phyloP scores from a whole-genome alignment of 2,888 invertebrate genomes.

The Ferrisia virgata region DNA sequence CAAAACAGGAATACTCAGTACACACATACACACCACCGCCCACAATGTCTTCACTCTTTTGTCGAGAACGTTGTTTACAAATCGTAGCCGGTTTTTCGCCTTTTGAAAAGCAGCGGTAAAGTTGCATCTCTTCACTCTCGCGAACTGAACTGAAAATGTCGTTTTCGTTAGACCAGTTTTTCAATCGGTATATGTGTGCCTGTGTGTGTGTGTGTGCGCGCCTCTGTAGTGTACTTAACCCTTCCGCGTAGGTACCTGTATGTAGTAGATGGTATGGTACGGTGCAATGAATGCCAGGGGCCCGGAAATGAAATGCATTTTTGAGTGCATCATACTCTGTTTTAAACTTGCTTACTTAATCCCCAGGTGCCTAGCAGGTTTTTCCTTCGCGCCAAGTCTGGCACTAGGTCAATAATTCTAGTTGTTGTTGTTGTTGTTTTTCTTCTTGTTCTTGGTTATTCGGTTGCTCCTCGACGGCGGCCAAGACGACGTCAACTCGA shows the following conservation, averaged over 20 bases:
- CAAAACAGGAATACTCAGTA: slow-evolving; percentile 44
- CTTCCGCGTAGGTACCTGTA: too few species aligned
- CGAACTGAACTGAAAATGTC: slow-evolving; percentile 27
- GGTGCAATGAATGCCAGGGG: neutral
- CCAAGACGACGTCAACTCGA: neutral
- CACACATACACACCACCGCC: slow-evolving; percentile 12
- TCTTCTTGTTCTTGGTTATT: too few species aligned
- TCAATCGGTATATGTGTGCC: too few species aligned
- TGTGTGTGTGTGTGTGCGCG: too few species aligned
- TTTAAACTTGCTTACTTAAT: too few species aligned
- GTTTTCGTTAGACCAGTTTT: slow-evolving; percentile 41
- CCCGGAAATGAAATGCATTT: slow-evolving; percentile 17
- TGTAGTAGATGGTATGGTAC: too few species aligned
- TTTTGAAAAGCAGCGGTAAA: slow-evolving; percentile 36
- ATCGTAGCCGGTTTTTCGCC: slow-evolving; percentile 44
- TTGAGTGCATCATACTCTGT: too few species aligned
- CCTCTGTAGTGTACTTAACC: too few species aligned
- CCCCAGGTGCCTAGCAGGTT: neutral
- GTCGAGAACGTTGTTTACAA: slow-evolving; percentile 22
- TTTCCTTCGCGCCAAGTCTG: neutral
- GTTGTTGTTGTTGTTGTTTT: too few species aligned
- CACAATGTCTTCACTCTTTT: slow-evolving; percentile 31
- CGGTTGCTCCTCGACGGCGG: too few species aligned
- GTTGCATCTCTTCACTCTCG: slow-evolving; percentile 15
- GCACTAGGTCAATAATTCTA: slow-evolving; percentile 36